These are phyloP conservation scores for Zygogramma bicolorata DNA, from an alignment of 2,888 invertebrate genomes.

Conservation along the genomic window DNA sequence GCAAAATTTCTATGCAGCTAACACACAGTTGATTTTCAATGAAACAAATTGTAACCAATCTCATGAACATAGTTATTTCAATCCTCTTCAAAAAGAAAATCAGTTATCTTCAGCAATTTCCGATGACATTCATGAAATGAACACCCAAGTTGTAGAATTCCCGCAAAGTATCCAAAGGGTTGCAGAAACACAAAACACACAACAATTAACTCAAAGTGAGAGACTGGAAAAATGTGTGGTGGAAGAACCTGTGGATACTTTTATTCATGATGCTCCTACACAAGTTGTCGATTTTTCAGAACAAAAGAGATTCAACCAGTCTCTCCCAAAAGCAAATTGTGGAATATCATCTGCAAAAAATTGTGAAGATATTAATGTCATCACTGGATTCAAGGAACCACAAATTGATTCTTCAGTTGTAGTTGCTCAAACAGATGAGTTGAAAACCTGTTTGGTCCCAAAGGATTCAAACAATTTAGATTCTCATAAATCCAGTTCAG, in stretches of 20 bases:
- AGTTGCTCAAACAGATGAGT: not conserved
- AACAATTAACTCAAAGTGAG: not conserved
- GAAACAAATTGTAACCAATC: not conserved
- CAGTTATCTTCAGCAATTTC: not conserved
- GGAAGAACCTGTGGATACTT: not conserved
- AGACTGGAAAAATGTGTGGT: slow-evolving; percentile 2
- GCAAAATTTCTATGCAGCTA: slow-evolving; percentile 52
- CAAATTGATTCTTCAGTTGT: not conserved
- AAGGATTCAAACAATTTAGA: not conserved
- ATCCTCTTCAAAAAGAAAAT: not conserved
- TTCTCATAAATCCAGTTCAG: not conserved
- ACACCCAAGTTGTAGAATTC: slow-evolving; percentile 40
- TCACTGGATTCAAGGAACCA: not conserved
- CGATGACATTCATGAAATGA: slow-evolving; percentile 38
- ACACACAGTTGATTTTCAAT: slow-evolving; percentile 50
- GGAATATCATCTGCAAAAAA: not conserved
- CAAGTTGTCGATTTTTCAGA: slow-evolving; percentile 8
- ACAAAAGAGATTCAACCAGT: not conserved
- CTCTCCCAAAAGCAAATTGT: not conserved
- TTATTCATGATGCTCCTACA: slow-evolving; percentile 43
- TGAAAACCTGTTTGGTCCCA: too few relatives aligned
- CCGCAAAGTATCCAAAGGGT: not conserved
- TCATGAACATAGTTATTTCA: slow-evolving; percentile 15
- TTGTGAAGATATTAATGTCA: not conserved
- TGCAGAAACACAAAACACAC: not conserved